phyloP scores from a whole-genome alignment of 2,888 invertebrate genomes.

The Diplazon laetatorius region DNA sequence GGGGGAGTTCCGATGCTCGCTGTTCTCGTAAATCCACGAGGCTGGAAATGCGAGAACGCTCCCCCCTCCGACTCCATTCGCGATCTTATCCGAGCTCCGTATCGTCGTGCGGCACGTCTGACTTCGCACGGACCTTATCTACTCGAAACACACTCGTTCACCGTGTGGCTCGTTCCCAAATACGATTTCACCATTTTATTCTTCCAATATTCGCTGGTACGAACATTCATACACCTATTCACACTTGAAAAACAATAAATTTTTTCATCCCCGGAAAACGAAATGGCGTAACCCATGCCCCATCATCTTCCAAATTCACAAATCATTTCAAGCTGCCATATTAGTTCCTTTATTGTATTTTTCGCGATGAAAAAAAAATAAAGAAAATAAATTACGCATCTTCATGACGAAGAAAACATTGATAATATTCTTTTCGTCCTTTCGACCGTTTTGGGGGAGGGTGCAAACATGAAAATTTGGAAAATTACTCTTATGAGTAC shows the following conservation, averaged over 20 bases:
- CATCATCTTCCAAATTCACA: too few species aligned
- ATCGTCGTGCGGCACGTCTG: conserved; percentile 60
- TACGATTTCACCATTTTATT: conserved; percentile 19
- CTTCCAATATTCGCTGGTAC: background rate
- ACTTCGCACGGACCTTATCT: conserved; percentile 63
- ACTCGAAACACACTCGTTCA: conserved; percentile 57
- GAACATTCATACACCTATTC: too few species aligned
- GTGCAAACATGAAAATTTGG: too few species aligned
- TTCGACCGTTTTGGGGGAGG: background rate
- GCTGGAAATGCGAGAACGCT: conserved; percentile 57
- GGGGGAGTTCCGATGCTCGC: conserved; percentile 42
- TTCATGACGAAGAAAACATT: too few species aligned
- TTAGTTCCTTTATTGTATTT: too few species aligned
- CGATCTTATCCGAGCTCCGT: conserved; percentile 55
- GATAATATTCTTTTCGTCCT: background rate
- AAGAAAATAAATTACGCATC: too few species aligned
- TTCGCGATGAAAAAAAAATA: too few species aligned
- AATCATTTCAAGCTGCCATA: too few species aligned
- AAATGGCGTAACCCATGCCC: too few species aligned
- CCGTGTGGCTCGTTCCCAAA: conserved; percentile 45
- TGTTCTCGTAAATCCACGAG: conserved; percentile 60
- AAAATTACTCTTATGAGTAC: too few species aligned
- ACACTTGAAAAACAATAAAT: too few species aligned
- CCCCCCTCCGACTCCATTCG: conserved; percentile 42
- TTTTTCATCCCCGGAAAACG: too few species aligned